A percentile compares a stretch with the other conserved stretches of the same genome.
These are phyloP conservation scores for Archips xylosteana DNA, from an alignment of 2,888 invertebrate species.

Conservation along the genomic window DNA sequence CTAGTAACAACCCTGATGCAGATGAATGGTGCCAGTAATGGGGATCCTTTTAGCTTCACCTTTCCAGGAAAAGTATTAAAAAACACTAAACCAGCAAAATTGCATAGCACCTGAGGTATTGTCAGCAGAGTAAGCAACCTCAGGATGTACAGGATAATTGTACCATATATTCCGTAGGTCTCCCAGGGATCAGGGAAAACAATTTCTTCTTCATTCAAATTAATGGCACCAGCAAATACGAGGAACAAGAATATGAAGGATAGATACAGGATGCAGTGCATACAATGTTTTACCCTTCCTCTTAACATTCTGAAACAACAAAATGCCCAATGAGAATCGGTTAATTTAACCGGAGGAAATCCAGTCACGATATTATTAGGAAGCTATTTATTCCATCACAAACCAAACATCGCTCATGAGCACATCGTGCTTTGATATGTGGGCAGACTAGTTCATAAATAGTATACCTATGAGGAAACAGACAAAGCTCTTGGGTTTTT, in stretches of 20 bases:
- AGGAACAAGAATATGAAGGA: constrained; percentile 91
- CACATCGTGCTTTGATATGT: not conserved
- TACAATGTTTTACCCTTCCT: constrained; percentile 91
- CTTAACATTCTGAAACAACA: constrained; percentile 83
- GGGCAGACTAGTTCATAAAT: not conserved
- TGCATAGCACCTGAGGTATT: constrained; percentile 95
- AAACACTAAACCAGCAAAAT: constrained; percentile 93
- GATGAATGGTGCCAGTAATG: constrained; percentile 96
- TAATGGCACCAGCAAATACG: constrained; percentile 87
- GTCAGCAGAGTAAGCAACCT: constrained; percentile 93
- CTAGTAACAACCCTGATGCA: constrained; percentile 97
- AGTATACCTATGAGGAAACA: not conserved
- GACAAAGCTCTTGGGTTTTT: constrained; percentile 6
- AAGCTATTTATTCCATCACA: not conserved
- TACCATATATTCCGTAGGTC: constrained; percentile 91
- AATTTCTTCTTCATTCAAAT: constrained; percentile 84
- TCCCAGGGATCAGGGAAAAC: constrained; percentile 91
- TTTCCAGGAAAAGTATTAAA: constrained; percentile 98
- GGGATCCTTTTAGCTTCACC: constrained; percentile 94
- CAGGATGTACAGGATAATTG: constrained; percentile 91
- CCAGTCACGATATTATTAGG: not conserved
- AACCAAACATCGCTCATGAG: not conserved
- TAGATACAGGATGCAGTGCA: constrained; percentile 91
- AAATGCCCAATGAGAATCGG: constrained; percentile 17
- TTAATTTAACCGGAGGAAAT: not conserved